Conservation (phyloP, 1,140 invertebrate genomes). For the Proctacanthus coquilletti region DNA sequence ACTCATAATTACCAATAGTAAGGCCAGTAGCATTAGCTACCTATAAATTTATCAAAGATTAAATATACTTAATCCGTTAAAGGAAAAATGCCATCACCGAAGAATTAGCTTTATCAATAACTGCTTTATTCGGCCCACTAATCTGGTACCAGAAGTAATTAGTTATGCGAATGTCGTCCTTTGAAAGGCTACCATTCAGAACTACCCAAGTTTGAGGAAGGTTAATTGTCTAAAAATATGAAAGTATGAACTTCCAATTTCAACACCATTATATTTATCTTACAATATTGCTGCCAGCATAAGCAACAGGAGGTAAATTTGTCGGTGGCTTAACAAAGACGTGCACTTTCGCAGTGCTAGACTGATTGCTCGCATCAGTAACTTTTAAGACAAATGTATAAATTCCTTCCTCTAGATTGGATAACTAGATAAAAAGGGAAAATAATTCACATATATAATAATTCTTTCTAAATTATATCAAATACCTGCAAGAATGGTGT, state of each 20-base stretch:
- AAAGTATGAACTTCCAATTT: background rate
- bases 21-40: slow-evolving; percentile 61
- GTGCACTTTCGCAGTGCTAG: slow-evolving; percentile 68
- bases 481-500: slow-evolving; percentile 48
- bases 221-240: slow-evolving; percentile 48
- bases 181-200: slow-evolving; percentile 66
- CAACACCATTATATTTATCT: slow-evolving; percentile 4
- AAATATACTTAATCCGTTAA: slow-evolving; percentile 1
- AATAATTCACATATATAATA: slow-evolving; percentile 1
- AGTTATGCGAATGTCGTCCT: slow-evolving; percentile 70
- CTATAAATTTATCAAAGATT: slow-evolving; percentile 14
- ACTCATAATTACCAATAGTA: slow-evolving; percentile 70
- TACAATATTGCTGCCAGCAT: slow-evolving; percentile 36
- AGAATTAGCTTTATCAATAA: slow-evolving; percentile 27
- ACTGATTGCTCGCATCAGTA: slow-evolving; percentile 76
- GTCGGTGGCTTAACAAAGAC: slow-evolving; percentile 86
- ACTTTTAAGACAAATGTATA: slow-evolving; percentile 90
- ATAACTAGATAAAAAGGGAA: slow-evolving; percentile 36
- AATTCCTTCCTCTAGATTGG: slow-evolving; percentile 82
- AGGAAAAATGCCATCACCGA: slow-evolving; percentile 26
- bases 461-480: background rate
- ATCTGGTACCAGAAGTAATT: slow-evolving; percentile 71
- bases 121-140: slow-evolving; percentile 43
- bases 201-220: slow-evolving; percentile 62
- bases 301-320: slow-evolving; percentile 65